Evolutionary conservation across 2,888 invertebrate species (phyloP), one percentile per base, ranked within the genome.

Genomic region (Acrobasis repandana): DNA sequence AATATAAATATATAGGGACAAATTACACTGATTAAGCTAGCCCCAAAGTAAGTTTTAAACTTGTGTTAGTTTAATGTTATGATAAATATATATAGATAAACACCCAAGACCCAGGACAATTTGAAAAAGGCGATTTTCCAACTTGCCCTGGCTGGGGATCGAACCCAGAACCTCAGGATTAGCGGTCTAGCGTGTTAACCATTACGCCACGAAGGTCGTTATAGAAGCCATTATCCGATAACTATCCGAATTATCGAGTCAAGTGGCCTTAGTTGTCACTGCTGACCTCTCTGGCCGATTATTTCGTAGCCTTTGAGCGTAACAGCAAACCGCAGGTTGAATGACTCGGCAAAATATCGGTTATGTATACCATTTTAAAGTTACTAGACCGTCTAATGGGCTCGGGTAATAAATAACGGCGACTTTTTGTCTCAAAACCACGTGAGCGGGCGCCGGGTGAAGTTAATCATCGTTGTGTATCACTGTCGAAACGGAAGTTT

Each of bases 281-380:
- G 52, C 36, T 52, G 52, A 52, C 52, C 52, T 36, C 15, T 43
- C 0, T 14, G n/a, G n/a, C 34, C 15, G 51, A 51, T 51, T 51
- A 51, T 51, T 51, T 52, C 18, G 38, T 36, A 43, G 43, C 43
- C 43, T 43, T 11, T n/a, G 28, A 28, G 14, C 14, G 43, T 10
- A 34, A 54, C 36, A 38, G n/a, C 15, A 54, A 1, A 3, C 16
- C 36, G 5, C 11, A 16, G 33, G 36, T 54, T 54, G 16, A 54
- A 36, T 54, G 52, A 38, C 36, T 50, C 50, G 9, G 11, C 52
- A 16, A 54, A 54, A 54, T 36, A 54, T 54, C 16, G 36, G 52
- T 54, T 54, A 54, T 54, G 36, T 54, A 56, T 56, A 46, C 56
- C 56, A 56, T n/a, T 56, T 56, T 43, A 15, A 28, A 56, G 28